Base-by-base conservation (phyloP, 2,888 invertebrate genomes). In the Drosophila prostipennis region DNA sequence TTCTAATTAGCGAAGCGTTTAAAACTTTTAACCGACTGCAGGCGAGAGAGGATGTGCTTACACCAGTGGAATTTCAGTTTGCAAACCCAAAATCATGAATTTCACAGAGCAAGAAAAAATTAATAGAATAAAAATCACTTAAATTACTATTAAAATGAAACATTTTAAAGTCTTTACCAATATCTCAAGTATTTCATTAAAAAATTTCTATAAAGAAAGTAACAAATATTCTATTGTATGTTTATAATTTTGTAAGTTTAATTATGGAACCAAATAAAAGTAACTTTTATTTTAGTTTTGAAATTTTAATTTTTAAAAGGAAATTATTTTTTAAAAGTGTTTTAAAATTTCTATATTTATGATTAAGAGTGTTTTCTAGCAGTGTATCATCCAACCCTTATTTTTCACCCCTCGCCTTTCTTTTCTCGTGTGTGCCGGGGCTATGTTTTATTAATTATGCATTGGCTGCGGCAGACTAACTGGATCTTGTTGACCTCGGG, bases 1-100 rank as follows among this genome's bases (percentile, higher is more conserved):
- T 83, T 72, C 57, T 67, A 83, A 83, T 83, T 86, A 79, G 74
- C 80, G 49, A 36, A 49, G 54, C 64, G 72, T 43, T 82, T 68
- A 60, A 77, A 83, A 83, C 74, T 80, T 83, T 83, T 76, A 71
- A 73, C 48, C 46, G 55, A 42, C 39, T 32, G 10, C 13, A 13
- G 29, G 34, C 36, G 23, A 16, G 11, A 14, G 26, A 2, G 19
- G 5, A 19, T 29, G 19, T 8, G 39, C 16, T 0, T 58, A 39
- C 48, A 63, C 40, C 19, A 7, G 6, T 6, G n/a, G 16, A 26
- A 34, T 16, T 23, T 6, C 11, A 16, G 13, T 11, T 6, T 1
- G 26, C 13, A 13, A 11, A 6, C 3, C 7, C 1, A 19, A 10
- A 42, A 16, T 16, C 1, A 5, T 7, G 2, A 16, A 39, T 39